Evolutionary conservation across 2,113 vertebrate genomes (phyloP).

Genomic region (Ascaphus truei): DNA sequence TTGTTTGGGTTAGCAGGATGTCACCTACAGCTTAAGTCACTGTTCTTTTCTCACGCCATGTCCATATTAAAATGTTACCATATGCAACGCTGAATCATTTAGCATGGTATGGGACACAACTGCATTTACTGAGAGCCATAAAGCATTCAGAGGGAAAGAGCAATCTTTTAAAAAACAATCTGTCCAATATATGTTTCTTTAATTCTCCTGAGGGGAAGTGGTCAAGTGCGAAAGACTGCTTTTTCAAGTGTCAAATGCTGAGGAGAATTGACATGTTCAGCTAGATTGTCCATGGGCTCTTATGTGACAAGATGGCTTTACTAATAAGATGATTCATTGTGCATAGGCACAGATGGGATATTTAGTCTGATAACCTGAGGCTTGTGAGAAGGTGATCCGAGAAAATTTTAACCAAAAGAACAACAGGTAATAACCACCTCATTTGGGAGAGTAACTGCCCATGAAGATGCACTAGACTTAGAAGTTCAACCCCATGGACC

Average conservation of each 20-base stretch:
- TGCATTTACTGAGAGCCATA: not conserved
- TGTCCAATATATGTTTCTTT: conserved; percentile 18
- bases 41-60: not conserved
- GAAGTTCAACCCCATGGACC: too few species aligned
- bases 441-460: too few species aligned
- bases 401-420: not conserved
- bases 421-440: not conserved
- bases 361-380: conserved; percentile 12
- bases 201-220: not conserved
- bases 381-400: not conserved
- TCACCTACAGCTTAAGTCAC: not conserved
- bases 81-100: conserved; percentile 11
- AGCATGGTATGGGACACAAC: not conserved
- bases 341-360: conserved; percentile 9
- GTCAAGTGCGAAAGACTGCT: conserved; percentile 2
- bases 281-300: conserved; percentile 20
- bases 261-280: conserved; percentile 19
- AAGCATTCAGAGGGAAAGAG: conserved; percentile 4
- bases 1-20: not conserved
- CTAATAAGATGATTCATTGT: conserved; percentile 18
- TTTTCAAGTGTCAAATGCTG: conserved; percentile 12
- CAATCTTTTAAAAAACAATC: conserved; percentile 15
- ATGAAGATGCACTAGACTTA: too few species aligned
- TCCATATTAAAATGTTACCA: not conserved
- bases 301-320: not conserved